Evolutionary conservation across 2,888 invertebrate genomes (phyloP), one percentile per base, ranked within the genome.

Genomic region (Lycophotia porphyrea): DNA sequence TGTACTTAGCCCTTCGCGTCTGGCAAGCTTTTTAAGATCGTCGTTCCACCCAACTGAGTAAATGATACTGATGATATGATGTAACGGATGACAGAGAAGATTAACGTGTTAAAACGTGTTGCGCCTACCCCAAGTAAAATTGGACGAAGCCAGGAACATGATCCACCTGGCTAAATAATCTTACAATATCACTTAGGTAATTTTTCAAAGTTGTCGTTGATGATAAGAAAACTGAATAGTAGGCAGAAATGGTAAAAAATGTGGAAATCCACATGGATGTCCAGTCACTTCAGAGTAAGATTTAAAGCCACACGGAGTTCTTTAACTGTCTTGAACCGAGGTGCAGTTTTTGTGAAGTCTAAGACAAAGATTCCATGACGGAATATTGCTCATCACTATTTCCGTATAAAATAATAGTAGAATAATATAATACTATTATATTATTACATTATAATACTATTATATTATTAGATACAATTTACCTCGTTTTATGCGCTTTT

Each of bases 401-500:
- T 71, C 52, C 31, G 31, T 52, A 64, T 47, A 58, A 64, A 82
- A 63, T 68, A 78, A 58, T 67, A 71, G 15, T 15, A 60, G 65
- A 66, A 70, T 61, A 71, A 68, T 71, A 81, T 80, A 75, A 65
- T 24, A 71, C 55, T 52, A 71, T 55, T 55, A 60, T 71, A 69
- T n/a, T n/a, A n/a, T n/a, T n/a, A n/a, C n/a, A n/a, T n/a, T 71
- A 81, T 80, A 75, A 65, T 24, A 71, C 55, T 52, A 71, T 55
- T 55, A 60, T 71, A 69, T n/a, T n/a, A 69, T 71, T 58, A 74
- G 36, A 52, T 61, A 52, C 34, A 71, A 63, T 84, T 81, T 84
- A 82, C 85, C 82, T 84, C 61, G 63, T 81, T 81, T 69, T 58
- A 84, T 67, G 49, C 65, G 71, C 81, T 63, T 84, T 66, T 82